phyloP scores from a whole-genome alignment of 2,113 vertebrate species.

The Dinomys branickii region DNA sequence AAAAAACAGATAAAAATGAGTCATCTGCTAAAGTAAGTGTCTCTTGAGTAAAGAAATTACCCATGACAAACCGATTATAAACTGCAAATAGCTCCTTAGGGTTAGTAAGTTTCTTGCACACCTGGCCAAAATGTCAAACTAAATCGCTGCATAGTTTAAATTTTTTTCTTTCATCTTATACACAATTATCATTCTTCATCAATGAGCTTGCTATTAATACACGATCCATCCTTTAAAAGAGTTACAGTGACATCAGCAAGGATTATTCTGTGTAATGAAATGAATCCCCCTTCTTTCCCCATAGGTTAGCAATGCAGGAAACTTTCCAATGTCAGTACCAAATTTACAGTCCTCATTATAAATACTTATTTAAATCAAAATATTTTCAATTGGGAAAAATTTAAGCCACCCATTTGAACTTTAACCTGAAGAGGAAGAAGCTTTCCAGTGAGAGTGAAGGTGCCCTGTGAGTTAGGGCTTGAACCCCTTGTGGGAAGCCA shows the following conservation, averaged over 20 bases:
- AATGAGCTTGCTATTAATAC: conserved; percentile 4
- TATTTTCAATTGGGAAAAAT: background rate
- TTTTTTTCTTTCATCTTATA: background rate
- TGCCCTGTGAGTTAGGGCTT: too few species aligned
- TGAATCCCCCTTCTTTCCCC: background rate
- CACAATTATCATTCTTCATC: background rate
- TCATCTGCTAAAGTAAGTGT: conserved; percentile 12
- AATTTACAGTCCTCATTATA: background rate
- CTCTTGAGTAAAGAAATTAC: background rate
- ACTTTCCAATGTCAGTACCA: background rate
- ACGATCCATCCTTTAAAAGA: background rate
- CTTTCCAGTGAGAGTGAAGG: background rate
- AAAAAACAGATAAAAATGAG: conserved; percentile 22
- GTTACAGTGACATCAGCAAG: background rate
- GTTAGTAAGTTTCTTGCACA: background rate
- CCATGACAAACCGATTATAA: background rate
- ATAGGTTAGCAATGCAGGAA: background rate
- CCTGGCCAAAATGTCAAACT: background rate
- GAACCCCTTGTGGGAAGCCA: background rate
- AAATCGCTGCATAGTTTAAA: background rate
- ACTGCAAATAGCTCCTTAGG: background rate
- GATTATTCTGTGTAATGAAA: background rate
- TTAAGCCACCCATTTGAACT: background rate
- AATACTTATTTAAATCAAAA: background rate
- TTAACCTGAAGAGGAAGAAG: background rate